Base-by-base conservation (phyloP, 2,888 invertebrate genomes). In the Drosophila leonis region DNA sequence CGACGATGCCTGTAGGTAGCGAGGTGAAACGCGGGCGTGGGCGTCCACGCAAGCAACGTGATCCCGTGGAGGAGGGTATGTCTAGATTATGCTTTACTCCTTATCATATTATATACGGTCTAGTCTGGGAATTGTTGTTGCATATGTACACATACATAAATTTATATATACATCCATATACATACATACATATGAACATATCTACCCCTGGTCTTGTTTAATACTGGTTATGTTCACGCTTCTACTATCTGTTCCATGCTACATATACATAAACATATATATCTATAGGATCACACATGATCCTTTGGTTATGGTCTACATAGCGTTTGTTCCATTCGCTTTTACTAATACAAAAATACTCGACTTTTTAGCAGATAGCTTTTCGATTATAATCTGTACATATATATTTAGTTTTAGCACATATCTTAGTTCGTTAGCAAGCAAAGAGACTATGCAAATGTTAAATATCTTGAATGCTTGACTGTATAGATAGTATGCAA, bases 11-110 rank as follows among this genome's bases (percentile, higher is more conserved):
- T 4, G 59, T 55, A 7, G 68, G 54, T 27, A 65, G 69, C 35
- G 93, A 94, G 77, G 91, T 93, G 8, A 93, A 93, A 80, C 91
- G 93, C 48, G 92, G 92, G 33, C 92, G 93, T 41, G 93, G 93
- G 41, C 91, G 93, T 68, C 93, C 92, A 73, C 92, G 92, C 52
- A 94, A 93, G 62, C 91, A 91, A 64, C 92, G 92, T 29, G 93
- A 93, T 74, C 90, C 91, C 35, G 87, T 91, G 5, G 93, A 93
- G 82, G 93, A 93, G 78, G 93, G 93, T 93, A 84, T 86, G 91
- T 87, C 24, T 24, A n/a, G 7, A 9, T 46, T 9, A 24, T 37
- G 12, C 37, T 18, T 7, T 29, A 18, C 12, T 35, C 27, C n/a
- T 2, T 10, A 44, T 33, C 31, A 41, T 31, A 12, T 29, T 15